These are phyloP conservation scores for Drosophila peninsularis DNA, from an alignment of 2,888 invertebrate species.

Conservation along the genomic window DNA sequence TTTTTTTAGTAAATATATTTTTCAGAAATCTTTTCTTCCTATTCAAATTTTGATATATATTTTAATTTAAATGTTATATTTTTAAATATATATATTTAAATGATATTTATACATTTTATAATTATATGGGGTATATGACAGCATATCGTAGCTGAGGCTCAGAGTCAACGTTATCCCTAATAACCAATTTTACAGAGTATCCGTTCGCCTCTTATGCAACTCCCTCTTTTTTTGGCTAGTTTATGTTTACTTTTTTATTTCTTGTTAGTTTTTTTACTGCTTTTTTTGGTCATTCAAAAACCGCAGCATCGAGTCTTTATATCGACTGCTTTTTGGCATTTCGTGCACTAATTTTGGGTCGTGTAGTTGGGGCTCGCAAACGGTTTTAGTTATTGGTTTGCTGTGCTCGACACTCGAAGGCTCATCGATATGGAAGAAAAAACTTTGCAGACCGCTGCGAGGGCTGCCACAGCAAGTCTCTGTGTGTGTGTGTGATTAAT, in stretches of 20 bases:
- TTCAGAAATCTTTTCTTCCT: too few relatives aligned
- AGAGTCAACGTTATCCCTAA: too few relatives aligned
- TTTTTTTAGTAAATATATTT: too few relatives aligned
- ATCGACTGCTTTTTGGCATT: constrained; percentile 57
- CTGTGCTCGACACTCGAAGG: constrained; percentile 43
- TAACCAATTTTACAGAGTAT: neutral
- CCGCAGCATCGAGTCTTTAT: constrained; percentile 49
- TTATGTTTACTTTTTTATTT: constrained; percentile 2
- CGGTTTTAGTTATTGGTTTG: constrained; percentile 75
- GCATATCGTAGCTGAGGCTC: too few relatives aligned
- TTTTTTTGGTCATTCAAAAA: constrained; percentile 32
- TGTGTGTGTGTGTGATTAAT: constrained; percentile 71
- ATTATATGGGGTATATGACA: too few relatives aligned
- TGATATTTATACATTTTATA: too few relatives aligned
- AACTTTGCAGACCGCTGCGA: constrained; percentile 68
- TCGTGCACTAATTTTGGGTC: constrained; percentile 73
- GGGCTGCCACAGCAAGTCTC: constrained; percentile 26
- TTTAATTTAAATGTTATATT: too few relatives aligned
- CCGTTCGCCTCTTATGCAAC: neutral
- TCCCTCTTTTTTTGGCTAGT: neutral
- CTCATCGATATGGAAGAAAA: constrained; percentile 62
- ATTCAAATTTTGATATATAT: too few relatives aligned
- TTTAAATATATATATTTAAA: too few relatives aligned
- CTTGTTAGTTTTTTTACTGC: neutral
- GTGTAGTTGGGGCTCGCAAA: constrained; percentile 30